These are phyloP conservation scores for Sorex maritimensis DNA, from an alignment of 2,797 vertebrate genomes.

Conservation along the genomic window DNA sequence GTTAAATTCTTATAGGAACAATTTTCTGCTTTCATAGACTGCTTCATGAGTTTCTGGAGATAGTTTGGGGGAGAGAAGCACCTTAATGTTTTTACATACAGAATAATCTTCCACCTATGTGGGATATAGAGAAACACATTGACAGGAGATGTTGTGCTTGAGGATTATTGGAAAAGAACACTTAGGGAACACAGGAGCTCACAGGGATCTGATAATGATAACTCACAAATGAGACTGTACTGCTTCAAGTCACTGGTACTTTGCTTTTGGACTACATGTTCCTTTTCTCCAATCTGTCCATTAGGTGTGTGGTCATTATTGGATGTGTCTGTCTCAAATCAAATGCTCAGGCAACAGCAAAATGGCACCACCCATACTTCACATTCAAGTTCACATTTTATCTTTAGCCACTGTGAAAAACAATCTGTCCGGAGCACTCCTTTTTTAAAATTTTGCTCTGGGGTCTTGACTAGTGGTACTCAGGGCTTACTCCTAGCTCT, in stretches of 20 bases:
- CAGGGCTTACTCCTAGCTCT: too few species aligned
- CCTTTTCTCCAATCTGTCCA: neutral
- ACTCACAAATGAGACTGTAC: neutral
- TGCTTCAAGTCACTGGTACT: neutral
- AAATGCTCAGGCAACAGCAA: neutral
- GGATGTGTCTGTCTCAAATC: neutral
- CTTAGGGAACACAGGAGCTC: too few species aligned
- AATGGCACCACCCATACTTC: neutral
- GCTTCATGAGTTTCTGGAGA: neutral
- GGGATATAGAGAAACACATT: too few species aligned
- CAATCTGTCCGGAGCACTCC: neutral
- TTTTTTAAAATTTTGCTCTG: neutral
- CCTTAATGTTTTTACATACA: neutral
- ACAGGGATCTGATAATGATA: neutral
- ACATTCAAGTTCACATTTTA: neutral
- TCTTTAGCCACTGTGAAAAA: neutral
- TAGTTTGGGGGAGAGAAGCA: neutral
- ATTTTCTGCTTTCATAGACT: neutral
- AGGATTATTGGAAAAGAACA: neutral
- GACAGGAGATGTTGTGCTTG: too few species aligned
- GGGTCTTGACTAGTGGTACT: too few species aligned
- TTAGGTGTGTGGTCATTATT: neutral
- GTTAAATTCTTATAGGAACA: neutral
- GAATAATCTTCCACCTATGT: too few species aligned
- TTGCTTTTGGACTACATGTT: neutral